Conservation (phyloP, 92 coral and sea anemone species). For the Heliopora coerulea region DNA sequence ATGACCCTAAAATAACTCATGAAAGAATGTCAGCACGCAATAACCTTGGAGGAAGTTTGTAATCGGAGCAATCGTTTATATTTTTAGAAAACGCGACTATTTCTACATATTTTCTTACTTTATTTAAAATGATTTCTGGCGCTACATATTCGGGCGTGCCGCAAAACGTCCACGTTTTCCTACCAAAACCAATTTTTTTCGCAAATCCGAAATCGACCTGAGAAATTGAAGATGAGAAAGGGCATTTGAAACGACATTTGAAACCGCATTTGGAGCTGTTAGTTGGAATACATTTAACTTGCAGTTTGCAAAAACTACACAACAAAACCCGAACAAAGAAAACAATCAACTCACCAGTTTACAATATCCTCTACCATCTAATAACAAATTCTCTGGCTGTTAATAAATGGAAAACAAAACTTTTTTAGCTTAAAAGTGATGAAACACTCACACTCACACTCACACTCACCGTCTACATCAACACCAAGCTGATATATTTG, state of each 20-base stretch:
- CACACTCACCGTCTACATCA: too few relatives aligned
- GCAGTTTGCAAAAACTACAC: too few relatives aligned
- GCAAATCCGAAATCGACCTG: constrained; percentile 99
- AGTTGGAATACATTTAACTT: too few relatives aligned
- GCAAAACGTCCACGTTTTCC: constrained; percentile 99
- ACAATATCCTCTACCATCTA: constrained; percentile 92
- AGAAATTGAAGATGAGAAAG: background rate
- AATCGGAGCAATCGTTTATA: too few relatives aligned
- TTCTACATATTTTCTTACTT: constrained; percentile 55
- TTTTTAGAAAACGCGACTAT: too few relatives aligned
- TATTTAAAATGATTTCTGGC: constrained; percentile 96
- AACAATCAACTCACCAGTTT: constrained; percentile 71
- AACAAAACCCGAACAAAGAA: background rate
- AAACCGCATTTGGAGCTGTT: too few relatives aligned
- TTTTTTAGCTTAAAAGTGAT: too few relatives aligned
- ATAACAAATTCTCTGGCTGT: constrained; percentile 93
- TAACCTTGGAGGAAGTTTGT: too few relatives aligned
- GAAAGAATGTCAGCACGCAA: background rate
- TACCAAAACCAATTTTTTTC: constrained; percentile 94
- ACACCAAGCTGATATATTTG: too few relatives aligned
- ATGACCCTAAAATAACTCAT: constrained; percentile 71
- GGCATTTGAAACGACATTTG: too few relatives aligned
- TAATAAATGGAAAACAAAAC: constrained; percentile 19
- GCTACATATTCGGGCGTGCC: constrained; percentile 99
- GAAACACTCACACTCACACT: too few relatives aligned